Base-by-base conservation (phyloP, 2,797 vertebrate genomes). In the Leptatherina wallacei region DNA sequence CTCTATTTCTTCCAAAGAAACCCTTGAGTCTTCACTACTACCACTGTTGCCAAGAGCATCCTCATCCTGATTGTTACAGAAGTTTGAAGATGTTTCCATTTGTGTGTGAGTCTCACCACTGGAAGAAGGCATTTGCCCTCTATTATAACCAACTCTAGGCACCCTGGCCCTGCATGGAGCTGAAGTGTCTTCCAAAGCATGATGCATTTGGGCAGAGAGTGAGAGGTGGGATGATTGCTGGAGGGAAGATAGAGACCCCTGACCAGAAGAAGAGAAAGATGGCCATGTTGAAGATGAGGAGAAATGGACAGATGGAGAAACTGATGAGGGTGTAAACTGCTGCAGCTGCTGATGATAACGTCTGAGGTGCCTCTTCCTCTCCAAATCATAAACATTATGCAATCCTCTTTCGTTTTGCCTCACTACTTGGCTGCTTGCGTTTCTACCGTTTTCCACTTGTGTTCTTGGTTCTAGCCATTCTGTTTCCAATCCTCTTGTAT, bases 271-370 rank as follows among this genome's bases (percentile, higher is more conserved):
- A 55, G 60, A 91, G 30, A 61, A 94, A 51, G 71, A 68, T 73
- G 56, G 92, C 90, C 12, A 81, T 87, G 65, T 91, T 75, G 68
- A 94, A 85, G 65, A 86, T 91, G 83, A 78, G n/a, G 35, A 20
- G 56, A 68, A 55, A 40, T 57, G 61, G 42, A 55, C 38, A 51
- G 77, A 80, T 20, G 73, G 78, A 54, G 76, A 77, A 16, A 22
- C 20, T 52, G 85, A 58, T 54, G 93, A 93, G 51, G 96, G 94
- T 1, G 71, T 74, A 59, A 88, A 87, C 85, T 89, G 88, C 84
- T 98, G 97, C 69, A 98, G 95, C 76, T 96, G 95, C 88, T 96
- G 94, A 77, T 98, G 96, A 85, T 96, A 98, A 73, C 85, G 86
- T 66, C 89, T 95, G 71, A 98, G 85, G 84, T 96, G 96, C 2